Base-by-base conservation (phyloP, 1,140 invertebrate species). In the Temnothorax curvispinosus region DNA sequence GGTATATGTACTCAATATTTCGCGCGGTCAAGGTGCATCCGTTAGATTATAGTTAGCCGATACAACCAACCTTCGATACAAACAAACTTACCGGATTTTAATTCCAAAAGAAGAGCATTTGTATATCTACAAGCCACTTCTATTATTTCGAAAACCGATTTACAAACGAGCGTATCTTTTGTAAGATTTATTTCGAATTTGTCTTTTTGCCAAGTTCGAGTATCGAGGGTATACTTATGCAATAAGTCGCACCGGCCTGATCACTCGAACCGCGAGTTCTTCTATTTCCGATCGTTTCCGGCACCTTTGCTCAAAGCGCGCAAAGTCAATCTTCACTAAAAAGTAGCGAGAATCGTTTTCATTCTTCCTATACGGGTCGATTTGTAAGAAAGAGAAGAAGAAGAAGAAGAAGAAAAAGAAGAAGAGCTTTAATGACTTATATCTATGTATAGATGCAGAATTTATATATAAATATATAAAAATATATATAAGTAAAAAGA, bases 301-400 rank as follows among this genome's bases (percentile, higher is more conserved):
- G 52, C 86, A 87, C 52, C 44, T 85, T 87, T 69, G 86, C 86
- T 87, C 86, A 69, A 87, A 44, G 21, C 32, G 47, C 77, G 56
- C 77, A 60, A 41, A 71, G 50, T 54, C 27, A 18, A 60, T 82
- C 21, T 50, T 62, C 21, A 27, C 13, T 27, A 27, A 64, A 64
- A 32, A 4, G n/a, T 77, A 64, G 8, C 56, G 35, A 44, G 27
- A 47, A 60, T 15, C n/a, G 44, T 74, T 74, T 74, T 56, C 62
- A 52, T 58, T 65, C 58, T 64, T 82, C 69, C 60, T 62, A 27
- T 27, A 52, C 15, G 6, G 13, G 27, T 74, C 64, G 41, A 62
- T 32, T 72, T 52, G 47, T 47, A 72, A 50, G 27, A 47, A 35
- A 11, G 18, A 50, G 38, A 21, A 13, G 27, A 47, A 35, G 15